Percentiles rank a stretch among this genome's conserved stretches.
These are phyloP conservation scores for Sarotherodon lohbergeri DNA, from an alignment of 2,113 vertebrate genomes.

Conservation along the genomic window DNA sequence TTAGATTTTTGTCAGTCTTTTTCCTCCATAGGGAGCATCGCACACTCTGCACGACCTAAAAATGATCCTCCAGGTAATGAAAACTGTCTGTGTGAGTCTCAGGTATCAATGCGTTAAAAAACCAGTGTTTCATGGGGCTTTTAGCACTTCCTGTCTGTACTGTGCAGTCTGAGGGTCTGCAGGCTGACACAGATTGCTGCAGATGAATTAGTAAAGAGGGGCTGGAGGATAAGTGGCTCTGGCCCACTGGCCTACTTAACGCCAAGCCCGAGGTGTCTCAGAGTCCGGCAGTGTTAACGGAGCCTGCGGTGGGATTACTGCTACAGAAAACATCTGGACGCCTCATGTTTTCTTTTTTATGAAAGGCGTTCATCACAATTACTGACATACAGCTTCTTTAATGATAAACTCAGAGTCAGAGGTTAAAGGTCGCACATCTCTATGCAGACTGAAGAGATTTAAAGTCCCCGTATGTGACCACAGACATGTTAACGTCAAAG, in stretches of 20 bases:
- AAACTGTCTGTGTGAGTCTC: neutral
- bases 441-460: neutral
- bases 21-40: neutral
- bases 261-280: neutral
- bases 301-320: neutral
- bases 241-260: constrained; percentile 29
- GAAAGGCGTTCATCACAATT: neutral
- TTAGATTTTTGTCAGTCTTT: neutral
- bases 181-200: constrained; percentile 28
- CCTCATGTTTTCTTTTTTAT: neutral
- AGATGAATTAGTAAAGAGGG: constrained; percentile 43
- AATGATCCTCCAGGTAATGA: neutral
- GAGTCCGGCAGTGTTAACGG: neutral
- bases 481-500: neutral
- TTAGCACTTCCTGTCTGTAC: neutral
- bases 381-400: neutral
- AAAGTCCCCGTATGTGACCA: neutral
- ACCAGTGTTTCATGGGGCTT: neutral
- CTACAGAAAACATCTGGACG: neutral
- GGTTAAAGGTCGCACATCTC: neutral
- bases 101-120: neutral
- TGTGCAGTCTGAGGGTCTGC: neutral
- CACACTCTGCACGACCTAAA: neutral
- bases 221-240: neutral
- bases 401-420: neutral